These are phyloP conservation scores for Calameuta filiformis DNA, from an alignment of 2,888 invertebrate species.

Conservation along the genomic window DNA sequence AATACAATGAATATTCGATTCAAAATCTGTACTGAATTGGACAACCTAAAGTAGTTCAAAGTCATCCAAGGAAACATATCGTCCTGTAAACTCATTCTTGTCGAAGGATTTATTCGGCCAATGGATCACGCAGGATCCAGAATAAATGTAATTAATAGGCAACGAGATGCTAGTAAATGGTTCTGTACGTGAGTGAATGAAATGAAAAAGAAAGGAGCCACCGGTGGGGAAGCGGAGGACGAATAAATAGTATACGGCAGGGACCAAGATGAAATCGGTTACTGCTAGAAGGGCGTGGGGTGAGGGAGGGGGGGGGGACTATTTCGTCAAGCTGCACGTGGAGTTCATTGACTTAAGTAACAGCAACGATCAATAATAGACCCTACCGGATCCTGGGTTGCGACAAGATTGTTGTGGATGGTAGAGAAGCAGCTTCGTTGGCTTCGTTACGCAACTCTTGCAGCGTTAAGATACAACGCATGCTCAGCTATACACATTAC, in stretches of 20 bases:
- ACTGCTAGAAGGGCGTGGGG: neutral
- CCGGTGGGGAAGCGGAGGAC: neutral
- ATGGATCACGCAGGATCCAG: neutral
- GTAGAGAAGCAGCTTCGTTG: conserved; percentile 12
- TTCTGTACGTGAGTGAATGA: neutral
- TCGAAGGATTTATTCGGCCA: neutral
- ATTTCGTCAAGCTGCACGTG: conserved; percentile 22
- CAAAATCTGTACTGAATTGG: neutral
- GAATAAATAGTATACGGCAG: neutral
- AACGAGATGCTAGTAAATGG: neutral
- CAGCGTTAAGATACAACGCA: conserved; percentile 8
- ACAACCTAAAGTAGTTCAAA: neutral
- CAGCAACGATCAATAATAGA: conserved; percentile 24
- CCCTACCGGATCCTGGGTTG: conserved; percentile 22
- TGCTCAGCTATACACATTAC: neutral
- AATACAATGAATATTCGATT: neutral
- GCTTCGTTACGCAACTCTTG: conserved; percentile 19
- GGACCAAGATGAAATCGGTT: conserved; percentile 8
- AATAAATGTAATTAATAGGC: neutral
- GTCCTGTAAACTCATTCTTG: neutral
- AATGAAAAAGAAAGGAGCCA: neutral
- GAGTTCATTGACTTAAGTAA: conserved; percentile 21
- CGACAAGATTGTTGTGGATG: conserved; percentile 26
- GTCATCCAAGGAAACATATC: neutral
- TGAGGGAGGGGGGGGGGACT: neutral